These are phyloP conservation scores for Phrynosoma blainvillii DNA, from an alignment of 2,113 vertebrate genomes.

Conservation along the genomic window DNA sequence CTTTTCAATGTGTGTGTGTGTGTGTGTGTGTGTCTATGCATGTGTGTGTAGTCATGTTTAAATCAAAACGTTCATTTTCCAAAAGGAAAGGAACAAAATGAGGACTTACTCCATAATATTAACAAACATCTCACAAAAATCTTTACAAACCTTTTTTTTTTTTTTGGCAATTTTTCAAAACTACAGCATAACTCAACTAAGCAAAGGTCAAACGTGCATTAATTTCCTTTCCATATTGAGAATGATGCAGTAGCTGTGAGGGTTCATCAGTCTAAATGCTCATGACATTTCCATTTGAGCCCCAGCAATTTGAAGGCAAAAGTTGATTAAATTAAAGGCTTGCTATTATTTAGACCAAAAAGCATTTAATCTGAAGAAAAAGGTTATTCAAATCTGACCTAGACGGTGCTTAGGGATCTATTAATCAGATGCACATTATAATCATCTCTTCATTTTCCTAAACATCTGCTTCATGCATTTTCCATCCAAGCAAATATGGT, in stretches of 20 bases:
- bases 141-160: slow-evolving; percentile 4
- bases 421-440: slow-evolving; percentile 57
- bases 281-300: slow-evolving; percentile 53
- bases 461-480: slow-evolving; percentile 61
- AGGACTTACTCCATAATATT: slow-evolving; percentile 32
- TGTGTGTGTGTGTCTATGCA: no score
- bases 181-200: slow-evolving; percentile 27
- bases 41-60: not conserved
- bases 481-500: not conserved
- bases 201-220: slow-evolving; percentile 57
- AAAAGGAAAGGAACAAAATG: not conserved
- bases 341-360: slow-evolving; percentile 62
- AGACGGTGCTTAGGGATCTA: slow-evolving; percentile 54
- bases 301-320: slow-evolving; percentile 53
- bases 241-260: slow-evolving; percentile 52
- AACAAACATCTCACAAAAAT: slow-evolving; percentile 31
- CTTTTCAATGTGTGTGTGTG: not conserved
- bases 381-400: slow-evolving; percentile 43
- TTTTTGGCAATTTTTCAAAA: slow-evolving; percentile 29
- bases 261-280: slow-evolving; percentile 54
- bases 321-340: slow-evolving; percentile 70
- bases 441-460: slow-evolving; percentile 57
- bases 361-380: slow-evolving; percentile 62
- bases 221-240: slow-evolving; percentile 43
- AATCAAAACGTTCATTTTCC: not conserved